Conservation (phyloP, 2,113 vertebrate genomes). For the Phalacrocorax brasilianus region DNA sequence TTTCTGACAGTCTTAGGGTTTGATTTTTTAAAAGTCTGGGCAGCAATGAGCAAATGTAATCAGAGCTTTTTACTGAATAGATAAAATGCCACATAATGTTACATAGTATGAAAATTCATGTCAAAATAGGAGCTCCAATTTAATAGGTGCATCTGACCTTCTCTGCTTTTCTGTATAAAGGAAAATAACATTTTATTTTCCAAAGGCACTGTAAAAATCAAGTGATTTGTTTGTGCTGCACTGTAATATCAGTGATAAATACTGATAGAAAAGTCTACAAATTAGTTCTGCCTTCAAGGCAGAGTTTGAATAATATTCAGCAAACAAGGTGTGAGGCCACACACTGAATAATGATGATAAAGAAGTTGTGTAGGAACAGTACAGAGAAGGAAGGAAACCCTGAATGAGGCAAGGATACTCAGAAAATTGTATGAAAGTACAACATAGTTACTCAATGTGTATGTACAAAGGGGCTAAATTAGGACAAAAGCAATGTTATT, state of each 20-base stretch:
- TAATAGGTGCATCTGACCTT: neutral
- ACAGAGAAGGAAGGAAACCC: neutral
- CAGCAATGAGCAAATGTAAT: neutral
- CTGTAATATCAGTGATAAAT: neutral
- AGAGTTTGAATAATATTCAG: neutral
- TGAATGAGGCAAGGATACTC: neutral
- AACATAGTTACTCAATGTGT: neutral
- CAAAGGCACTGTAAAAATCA: neutral
- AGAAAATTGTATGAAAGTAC: neutral
- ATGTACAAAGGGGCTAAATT: neutral
- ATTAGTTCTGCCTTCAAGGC: neutral
- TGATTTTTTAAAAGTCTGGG: neutral
- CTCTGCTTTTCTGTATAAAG: neutral
- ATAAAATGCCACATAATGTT: neutral
- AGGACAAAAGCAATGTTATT: neutral
- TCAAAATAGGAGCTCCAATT: neutral
- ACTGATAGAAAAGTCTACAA: neutral
- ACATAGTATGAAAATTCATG: neutral
- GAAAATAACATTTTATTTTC: neutral
- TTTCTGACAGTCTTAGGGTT: neutral
- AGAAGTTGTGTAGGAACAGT: neutral
- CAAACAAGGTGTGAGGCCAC: neutral
- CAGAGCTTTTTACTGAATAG: neutral
- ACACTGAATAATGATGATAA: neutral
- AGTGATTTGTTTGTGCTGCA: neutral